Conservation (phyloP, 1,140 invertebrate genomes). For the Doryteuthis pealeii region DNA sequence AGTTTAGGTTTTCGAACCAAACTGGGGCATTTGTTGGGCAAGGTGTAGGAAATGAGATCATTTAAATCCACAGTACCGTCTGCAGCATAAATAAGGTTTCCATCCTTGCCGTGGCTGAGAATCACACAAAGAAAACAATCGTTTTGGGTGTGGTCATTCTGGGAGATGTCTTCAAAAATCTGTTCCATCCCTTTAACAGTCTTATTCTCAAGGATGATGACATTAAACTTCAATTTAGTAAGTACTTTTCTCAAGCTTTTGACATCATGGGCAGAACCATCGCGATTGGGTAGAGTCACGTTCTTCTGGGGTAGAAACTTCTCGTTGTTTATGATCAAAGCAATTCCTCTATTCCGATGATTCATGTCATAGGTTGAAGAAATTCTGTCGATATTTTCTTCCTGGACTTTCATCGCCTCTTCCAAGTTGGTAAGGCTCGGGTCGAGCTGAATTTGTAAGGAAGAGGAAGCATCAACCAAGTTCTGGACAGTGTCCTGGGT, state of each 20-base stretch:
- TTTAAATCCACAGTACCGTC: slow-evolving; percentile 71
- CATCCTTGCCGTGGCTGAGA: slow-evolving; percentile 86
- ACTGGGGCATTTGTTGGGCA: slow-evolving; percentile 79
- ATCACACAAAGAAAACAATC: slow-evolving; percentile 65
- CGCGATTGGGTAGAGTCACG: slow-evolving; percentile 64
- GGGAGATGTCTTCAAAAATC: slow-evolving; percentile 35
- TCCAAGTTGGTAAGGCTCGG: too few relatives aligned
- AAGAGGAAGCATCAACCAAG: too few relatives aligned
- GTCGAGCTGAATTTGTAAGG: too few relatives aligned
- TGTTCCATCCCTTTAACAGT: slow-evolving; percentile 66
- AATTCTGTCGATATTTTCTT: too few relatives aligned
- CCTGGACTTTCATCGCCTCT: too few relatives aligned
- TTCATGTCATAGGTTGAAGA: slow-evolving; percentile 77
- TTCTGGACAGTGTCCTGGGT: too few relatives aligned
- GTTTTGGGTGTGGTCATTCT: slow-evolving; percentile 38
- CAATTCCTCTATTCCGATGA: slow-evolving; percentile 77
- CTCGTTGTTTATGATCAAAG: slow-evolving; percentile 90
- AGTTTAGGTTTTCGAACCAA: slow-evolving; percentile 73
- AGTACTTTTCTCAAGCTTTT: slow-evolving; percentile 59
- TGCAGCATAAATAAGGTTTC: slow-evolving; percentile 77
- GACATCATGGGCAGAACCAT: slow-evolving; percentile 73
- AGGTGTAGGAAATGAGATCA: slow-evolving; percentile 80
- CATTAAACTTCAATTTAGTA: slow-evolving; percentile 73
- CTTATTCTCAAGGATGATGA: slow-evolving; percentile 67
- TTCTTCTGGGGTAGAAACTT: too few relatives aligned